These are phyloP conservation scores for Heterochromis multidens DNA, from an alignment of 2,113 vertebrate genomes.

Conservation along the genomic window DNA sequence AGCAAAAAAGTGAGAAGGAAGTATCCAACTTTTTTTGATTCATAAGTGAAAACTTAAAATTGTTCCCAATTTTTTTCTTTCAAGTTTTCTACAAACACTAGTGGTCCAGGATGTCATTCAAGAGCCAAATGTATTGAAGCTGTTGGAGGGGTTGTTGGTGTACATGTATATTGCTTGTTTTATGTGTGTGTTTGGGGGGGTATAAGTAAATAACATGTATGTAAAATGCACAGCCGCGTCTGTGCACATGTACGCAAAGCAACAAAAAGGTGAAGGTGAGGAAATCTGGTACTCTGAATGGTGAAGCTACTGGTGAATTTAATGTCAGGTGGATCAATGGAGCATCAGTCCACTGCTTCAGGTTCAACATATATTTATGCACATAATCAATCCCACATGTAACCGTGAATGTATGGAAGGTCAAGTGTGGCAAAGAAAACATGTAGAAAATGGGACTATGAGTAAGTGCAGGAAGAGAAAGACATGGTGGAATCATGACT, in stretches of 20 bases:
- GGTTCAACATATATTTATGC: constrained; percentile 92
- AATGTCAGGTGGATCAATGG: neutral
- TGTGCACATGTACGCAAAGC: constrained; percentile 57
- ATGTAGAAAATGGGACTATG: neutral
- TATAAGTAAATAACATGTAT: neutral
- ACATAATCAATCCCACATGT: constrained; percentile 64
- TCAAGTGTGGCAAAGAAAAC: neutral
- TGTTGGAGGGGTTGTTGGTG: constrained; percentile 47
- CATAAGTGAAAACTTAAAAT: neutral
- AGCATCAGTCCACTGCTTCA: neutral
- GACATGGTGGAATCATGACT: neutral
- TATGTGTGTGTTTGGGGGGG: constrained; percentile 17
- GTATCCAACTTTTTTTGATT: neutral
- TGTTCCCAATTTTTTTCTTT: neutral
- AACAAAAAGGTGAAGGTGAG: constrained; percentile 67
- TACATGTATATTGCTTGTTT: constrained; percentile 85
- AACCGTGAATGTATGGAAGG: neutral
- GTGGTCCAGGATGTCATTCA: neutral
- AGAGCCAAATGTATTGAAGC: neutral
- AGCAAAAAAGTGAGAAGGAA: neutral
- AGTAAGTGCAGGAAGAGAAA: neutral
- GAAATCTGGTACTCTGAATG: constrained; percentile 57
- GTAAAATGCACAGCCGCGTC: neutral
- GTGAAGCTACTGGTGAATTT: constrained; percentile 15
- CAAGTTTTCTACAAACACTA: neutral